phyloP scores from a whole-genome alignment of 2,888 invertebrate genomes.

The Machimus atricapillus region DNA sequence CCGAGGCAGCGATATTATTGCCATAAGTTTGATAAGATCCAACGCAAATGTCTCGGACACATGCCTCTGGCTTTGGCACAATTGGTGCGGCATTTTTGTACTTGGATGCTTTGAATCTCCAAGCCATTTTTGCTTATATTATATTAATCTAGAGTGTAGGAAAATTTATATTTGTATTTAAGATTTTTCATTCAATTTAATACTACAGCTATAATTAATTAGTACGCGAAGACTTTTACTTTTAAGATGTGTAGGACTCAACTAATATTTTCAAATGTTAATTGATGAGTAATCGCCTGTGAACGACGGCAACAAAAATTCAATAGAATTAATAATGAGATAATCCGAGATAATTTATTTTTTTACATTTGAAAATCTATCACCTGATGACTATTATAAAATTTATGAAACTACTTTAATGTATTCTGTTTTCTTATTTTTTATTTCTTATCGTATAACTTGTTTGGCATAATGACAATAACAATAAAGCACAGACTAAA shows the following conservation, averaged over 20 bases:
- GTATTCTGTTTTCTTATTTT: not conserved
- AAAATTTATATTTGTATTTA: not conserved
- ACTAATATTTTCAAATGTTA: too few species aligned
- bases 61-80: slow-evolving; percentile 92
- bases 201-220: not conserved
- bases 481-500: too few species aligned
- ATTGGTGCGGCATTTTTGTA: slow-evolving; percentile 98
- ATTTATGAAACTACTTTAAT: not conserved
- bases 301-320: not conserved
- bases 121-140: slow-evolving; percentile 71
- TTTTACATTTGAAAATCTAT: too few species aligned
- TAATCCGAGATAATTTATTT: too few species aligned
- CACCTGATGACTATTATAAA: not conserved
- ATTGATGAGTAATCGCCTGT: not conserved
- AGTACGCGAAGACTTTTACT: not conserved
- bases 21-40: slow-evolving; percentile 94
- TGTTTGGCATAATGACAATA: too few species aligned
- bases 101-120: slow-evolving; percentile 97
- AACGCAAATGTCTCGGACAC: slow-evolving; percentile 84
- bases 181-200: not conserved
- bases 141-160: not conserved
- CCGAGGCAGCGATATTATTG: slow-evolving; percentile 92
- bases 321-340: not conserved
- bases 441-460: too few species aligned
- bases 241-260: too few species aligned